These are phyloP conservation scores for Vulpes lagopus DNA, from an alignment of 2,113 vertebrate genomes.

Conservation along the genomic window DNA sequence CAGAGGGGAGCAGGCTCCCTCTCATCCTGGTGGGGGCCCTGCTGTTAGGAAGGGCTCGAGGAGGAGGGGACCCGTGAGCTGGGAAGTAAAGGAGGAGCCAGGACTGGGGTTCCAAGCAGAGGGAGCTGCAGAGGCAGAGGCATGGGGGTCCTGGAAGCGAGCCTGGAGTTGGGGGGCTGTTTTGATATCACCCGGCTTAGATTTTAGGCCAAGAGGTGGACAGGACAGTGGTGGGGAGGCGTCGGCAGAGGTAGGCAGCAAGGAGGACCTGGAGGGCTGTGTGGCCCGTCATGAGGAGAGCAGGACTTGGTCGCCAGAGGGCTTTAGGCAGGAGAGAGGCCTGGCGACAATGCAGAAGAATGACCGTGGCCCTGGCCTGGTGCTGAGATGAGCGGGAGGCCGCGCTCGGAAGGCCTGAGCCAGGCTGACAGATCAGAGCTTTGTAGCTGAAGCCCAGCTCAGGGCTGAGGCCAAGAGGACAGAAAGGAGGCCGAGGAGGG, in stretches of 20 bases:
- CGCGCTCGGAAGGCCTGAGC: accelerated
- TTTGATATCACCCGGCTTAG: accelerated
- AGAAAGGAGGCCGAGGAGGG: background rate
- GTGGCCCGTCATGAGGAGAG: accelerated
- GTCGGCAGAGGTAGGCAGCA: background rate
- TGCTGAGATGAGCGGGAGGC: accelerated
- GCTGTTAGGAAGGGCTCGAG: background rate
- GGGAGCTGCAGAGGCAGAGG: background rate
- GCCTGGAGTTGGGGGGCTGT: accelerated
- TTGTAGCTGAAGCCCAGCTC: background rate
- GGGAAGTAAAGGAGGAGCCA: background rate
- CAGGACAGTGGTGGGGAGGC: background rate
- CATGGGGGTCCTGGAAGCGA: accelerated
- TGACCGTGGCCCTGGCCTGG: accelerated
- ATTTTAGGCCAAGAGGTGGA: background rate
- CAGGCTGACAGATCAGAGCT: accelerated
- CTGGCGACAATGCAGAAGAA: background rate
- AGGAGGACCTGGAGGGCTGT: background rate
- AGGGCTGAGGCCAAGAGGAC: background rate
- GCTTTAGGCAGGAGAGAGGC: background rate
- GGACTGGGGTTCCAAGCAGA: background rate
- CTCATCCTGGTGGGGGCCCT: background rate
- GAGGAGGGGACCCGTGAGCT: accelerated
- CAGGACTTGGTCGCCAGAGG: accelerated
- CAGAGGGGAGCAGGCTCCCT: accelerated